Conservation (phyloP, 2,888 invertebrate genomes). For the Biston stratarius region DNA sequence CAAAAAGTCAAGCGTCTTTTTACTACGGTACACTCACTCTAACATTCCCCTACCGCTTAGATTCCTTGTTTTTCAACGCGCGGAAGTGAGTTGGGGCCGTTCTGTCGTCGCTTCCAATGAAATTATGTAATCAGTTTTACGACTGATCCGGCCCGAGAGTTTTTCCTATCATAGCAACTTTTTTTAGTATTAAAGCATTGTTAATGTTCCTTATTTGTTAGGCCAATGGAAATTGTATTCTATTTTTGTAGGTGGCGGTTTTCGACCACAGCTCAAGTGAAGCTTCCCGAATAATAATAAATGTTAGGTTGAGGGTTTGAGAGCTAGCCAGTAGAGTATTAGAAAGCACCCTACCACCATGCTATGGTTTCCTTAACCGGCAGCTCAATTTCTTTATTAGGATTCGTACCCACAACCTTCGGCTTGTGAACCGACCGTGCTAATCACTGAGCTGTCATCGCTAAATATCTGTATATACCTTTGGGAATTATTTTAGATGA, state of each 20-base stretch:
- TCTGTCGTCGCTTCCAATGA: slow-evolving; percentile 78
- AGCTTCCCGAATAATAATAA: too few relatives aligned
- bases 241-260: background rate
- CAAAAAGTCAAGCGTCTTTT: slow-evolving; percentile 20
- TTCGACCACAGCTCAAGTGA: too few relatives aligned
- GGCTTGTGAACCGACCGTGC: too few relatives aligned
- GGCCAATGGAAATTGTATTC: slow-evolving; percentile 5
- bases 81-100: slow-evolving; percentile 73
- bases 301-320: too few relatives aligned
- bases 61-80: slow-evolving; percentile 76
- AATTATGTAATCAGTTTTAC: slow-evolving; percentile 82
- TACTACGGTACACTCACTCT: slow-evolving; percentile 1
- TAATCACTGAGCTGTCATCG: too few relatives aligned
- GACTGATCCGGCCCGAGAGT: slow-evolving; percentile 71
- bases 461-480: too few relatives aligned
- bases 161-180: slow-evolving; percentile 63
- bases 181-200: slow-evolving; percentile 53
- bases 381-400: too few relatives aligned
- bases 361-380: too few relatives aligned
- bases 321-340: too few relatives aligned
- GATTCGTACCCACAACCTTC: too few relatives aligned
- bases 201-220: slow-evolving; percentile 33
- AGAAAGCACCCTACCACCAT: too few relatives aligned
- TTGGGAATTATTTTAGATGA: slow-evolving; percentile 11
- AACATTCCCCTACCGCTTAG: slow-evolving; percentile 59